Evolutionary conservation across 1,140 invertebrate genomes (phyloP).

Genomic region (Calliopsis andreniformis): DNA sequence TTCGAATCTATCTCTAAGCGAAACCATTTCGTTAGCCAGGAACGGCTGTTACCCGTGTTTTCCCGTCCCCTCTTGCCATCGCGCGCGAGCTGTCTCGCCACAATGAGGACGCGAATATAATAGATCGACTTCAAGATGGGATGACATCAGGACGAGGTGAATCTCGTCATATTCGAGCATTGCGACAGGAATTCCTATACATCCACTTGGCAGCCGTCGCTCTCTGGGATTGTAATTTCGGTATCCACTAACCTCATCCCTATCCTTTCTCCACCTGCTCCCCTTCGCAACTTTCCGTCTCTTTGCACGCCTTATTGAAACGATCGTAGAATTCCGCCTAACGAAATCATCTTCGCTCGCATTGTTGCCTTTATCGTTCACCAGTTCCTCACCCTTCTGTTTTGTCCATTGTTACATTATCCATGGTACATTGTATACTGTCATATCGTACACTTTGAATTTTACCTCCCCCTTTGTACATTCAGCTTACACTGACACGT

Average conservation of each 20-base stretch:
- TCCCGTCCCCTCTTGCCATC: slow-evolving; percentile 12
- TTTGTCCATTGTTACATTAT: background rate
- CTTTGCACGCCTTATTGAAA: slow-evolving; percentile 8
- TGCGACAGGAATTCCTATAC: slow-evolving; percentile 50
- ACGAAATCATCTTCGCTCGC: slow-evolving; percentile 24
- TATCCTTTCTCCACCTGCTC: background rate
- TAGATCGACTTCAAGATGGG: slow-evolving; percentile 48
- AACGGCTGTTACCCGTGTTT: slow-evolving; percentile 13
- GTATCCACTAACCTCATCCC: slow-evolving; percentile 38
- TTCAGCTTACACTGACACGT: background rate
- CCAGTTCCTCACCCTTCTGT: too few species aligned
- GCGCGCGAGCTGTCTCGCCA: slow-evolving; percentile 33
- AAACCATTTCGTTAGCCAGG: slow-evolving; percentile 32
- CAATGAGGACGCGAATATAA: slow-evolving; percentile 51
- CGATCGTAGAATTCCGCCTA: slow-evolving; percentile 19
- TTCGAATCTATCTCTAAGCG: slow-evolving; percentile 7
- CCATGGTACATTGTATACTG: background rate
- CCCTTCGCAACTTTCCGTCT: background rate
- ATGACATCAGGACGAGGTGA: slow-evolving; percentile 24
- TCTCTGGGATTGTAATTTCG: slow-evolving; percentile 55
- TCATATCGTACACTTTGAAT: background rate
- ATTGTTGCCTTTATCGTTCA: background rate
- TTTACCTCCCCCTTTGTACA: background rate
- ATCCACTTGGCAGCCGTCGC: slow-evolving; percentile 39
- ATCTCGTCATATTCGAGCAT: slow-evolving; percentile 32